Base-by-base conservation (phyloP, 2,888 invertebrate genomes). In the Drosophila monieri region DNA sequence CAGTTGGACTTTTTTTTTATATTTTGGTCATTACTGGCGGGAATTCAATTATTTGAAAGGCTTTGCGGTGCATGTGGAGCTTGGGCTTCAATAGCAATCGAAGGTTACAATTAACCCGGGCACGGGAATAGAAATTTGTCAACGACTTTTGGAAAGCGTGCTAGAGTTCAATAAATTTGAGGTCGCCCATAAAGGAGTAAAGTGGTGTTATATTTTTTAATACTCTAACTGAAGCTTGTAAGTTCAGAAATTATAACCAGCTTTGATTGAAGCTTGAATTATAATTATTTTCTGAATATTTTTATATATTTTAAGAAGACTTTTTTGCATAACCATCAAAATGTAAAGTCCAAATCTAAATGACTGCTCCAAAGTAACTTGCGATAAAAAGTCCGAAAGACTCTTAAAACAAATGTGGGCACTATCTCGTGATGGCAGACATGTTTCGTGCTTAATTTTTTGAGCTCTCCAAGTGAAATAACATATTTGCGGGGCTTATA, bases 61-160 rank as follows among this genome's bases (percentile, higher is more conserved):
- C 53, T 44, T 21, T 43, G 52, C 51, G 55, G 65, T 64, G 51
- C 62, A 64, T 46, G 52, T 64, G 65, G 39, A 30, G 44, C 27
- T 52, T 25, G 23, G 32, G 44, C 58, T 65, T 39, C 59, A 49
- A 25, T 51, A 48, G 66, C 72, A 76, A 85, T 78, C 83, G 77
- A 83, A 73, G 68, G 46, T 53, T 30, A 54, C 72, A 85, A 85
- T 85, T 85, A 83, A 64, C 65, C 44, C 27, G 21, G 12, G 32
- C 32, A 64, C 27, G 27, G 74, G 49, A 49, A 14, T n/a, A 9
- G 51, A 73, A 75, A 51, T 62, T 56, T 62, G 57, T 61, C 65
- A 53, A 62, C 54, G 79, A 84, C 80, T 80, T 80, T 76, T 80
- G 77, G 84, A 30, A 52, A 49, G 68, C 68, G 79, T 85, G 80